Evolutionary conservation across 2,797 vertebrate genomes (phyloP).

Genomic region (Eremophila alpestris): DNA sequence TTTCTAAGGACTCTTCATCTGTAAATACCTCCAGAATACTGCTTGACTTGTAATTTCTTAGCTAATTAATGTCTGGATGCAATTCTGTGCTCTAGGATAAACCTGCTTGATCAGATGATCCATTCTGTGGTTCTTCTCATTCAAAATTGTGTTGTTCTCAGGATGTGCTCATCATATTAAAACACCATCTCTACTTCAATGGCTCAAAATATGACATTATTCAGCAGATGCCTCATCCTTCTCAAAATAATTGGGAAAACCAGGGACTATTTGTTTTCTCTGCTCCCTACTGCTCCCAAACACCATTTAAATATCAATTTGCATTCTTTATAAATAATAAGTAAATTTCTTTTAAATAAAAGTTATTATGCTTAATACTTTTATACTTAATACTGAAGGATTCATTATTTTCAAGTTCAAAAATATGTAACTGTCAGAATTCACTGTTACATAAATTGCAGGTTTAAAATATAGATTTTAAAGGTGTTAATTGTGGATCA

Average conservation of each 20-base stretch:
- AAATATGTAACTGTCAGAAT: not conserved
- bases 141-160: not conserved
- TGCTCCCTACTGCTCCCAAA: not conserved
- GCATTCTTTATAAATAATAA: not conserved
- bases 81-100: not conserved
- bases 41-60: not conserved
- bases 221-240: not conserved
- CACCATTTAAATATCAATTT: not conserved
- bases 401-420: not conserved
- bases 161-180: not conserved
- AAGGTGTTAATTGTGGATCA: not conserved
- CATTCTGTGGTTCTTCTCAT: not conserved
- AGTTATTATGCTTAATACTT: not conserved
- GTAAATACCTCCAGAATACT: not conserved
- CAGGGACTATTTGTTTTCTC: not conserved
- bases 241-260: not conserved
- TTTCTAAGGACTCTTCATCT: not conserved
- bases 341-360: not conserved
- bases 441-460: not conserved
- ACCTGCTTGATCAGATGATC: not conserved
- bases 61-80: not conserved
- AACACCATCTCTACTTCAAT: not conserved
- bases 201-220: not conserved
- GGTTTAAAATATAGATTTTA: not conserved
- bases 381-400: not conserved